Evolutionary conservation across 2,888 invertebrate species (phyloP).

Genomic region (Chironomus riparius): DNA sequence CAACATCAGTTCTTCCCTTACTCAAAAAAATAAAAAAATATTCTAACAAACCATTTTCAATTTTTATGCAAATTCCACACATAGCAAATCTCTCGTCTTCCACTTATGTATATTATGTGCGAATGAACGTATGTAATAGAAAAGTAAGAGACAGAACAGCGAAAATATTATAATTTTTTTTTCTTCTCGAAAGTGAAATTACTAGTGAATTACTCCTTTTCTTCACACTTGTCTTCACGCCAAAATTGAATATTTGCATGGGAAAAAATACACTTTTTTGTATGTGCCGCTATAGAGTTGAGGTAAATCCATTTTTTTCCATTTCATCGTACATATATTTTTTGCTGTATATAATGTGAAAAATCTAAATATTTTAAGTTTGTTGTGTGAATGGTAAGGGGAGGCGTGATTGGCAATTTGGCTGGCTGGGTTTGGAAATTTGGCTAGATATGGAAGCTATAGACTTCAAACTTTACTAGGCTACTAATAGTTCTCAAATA

Average conservation of each 20-base stretch:
- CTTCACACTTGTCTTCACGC: conserved; percentile 1
- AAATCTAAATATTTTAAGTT: too few species aligned
- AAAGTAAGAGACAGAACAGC: neutral
- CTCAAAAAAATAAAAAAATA: neutral
- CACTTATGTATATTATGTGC: neutral
- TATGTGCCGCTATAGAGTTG: too few species aligned
- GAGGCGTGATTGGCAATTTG: too few species aligned
- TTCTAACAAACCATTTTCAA: neutral
- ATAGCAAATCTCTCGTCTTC: neutral
- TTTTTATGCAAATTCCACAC: conserved; percentile 13
- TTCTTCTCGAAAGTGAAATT: conserved; percentile 12
- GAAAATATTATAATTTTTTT: conserved; percentile 13
- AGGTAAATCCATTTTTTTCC: too few species aligned
- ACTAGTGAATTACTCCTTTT: neutral
- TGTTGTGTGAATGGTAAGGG: too few species aligned
- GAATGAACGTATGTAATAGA: neutral
- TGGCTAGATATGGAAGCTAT: too few species aligned
- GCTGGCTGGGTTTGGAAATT: too few species aligned
- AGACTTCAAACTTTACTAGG: too few species aligned
- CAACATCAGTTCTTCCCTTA: neutral
- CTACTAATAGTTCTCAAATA: too few species aligned
- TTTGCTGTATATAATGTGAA: too few species aligned
- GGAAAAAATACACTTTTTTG: neutral
- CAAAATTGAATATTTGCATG: conserved; percentile 8
- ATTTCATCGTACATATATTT: too few species aligned